A percentile compares a stretch with the other conserved stretches of the same genome.
Evolutionary conservation across 2,113 vertebrate species (phyloP).

Genomic region (Pteropus alecto): DNA sequence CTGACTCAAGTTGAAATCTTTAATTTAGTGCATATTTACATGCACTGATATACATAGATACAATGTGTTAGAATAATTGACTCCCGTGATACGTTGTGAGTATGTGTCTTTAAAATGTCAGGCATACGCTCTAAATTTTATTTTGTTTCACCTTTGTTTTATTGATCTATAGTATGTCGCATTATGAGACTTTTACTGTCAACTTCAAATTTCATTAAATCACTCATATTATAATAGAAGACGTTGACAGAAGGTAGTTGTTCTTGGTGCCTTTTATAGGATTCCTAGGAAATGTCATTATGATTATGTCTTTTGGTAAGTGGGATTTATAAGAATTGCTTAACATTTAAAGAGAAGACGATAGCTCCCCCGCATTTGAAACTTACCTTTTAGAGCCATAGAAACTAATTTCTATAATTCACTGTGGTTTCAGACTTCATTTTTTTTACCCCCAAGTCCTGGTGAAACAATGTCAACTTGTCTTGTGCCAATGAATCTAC

Average conservation of each 20-base stretch:
- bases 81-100: background rate
- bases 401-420: background rate
- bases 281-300: conserved; percentile 43
- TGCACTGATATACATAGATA: background rate
- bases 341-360: conserved; percentile 14
- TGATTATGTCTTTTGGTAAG: conserved; percentile 28
- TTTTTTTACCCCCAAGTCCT: background rate
- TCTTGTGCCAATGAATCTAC: background rate
- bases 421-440: background rate
- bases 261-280: conserved; percentile 4
- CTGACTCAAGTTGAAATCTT: background rate
- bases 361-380: background rate
- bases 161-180: conserved; percentile 27
- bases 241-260: background rate
- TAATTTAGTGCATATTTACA: background rate
- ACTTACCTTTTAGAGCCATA: background rate
- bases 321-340: background rate
- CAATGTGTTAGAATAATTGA: background rate
- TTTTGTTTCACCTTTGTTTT: conserved; percentile 42
- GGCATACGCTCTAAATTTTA: conserved; percentile 27
- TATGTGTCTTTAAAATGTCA: conserved; percentile 35
- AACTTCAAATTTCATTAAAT: conserved; percentile 41
- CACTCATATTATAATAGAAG: background rate
- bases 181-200: conserved; percentile 38
- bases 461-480: background rate